Percentiles rank a stretch among this genome's conserved stretches.
Conservation (phyloP, 2,113 vertebrate species). For the Rafetus swinhoei region DNA sequence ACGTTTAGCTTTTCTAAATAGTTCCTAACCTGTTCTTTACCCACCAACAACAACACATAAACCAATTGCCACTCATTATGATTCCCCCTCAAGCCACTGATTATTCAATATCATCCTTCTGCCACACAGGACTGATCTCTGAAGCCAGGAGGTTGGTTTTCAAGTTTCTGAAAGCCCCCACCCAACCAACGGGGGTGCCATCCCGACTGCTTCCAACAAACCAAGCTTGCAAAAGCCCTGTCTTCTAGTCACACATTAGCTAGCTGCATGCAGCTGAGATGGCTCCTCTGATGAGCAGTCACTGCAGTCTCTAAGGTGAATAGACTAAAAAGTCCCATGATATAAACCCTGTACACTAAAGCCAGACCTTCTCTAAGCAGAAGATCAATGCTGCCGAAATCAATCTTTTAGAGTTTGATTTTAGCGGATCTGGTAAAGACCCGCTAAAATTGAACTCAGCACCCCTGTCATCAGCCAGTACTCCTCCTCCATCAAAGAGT, state of each 20-base stretch:
- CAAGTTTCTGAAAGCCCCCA: not conserved
- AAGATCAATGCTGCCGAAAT: too few relatives aligned
- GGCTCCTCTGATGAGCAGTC: not conserved
- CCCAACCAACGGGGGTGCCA: not conserved
- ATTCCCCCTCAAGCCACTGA: not conserved
- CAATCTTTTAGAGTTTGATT: too few relatives aligned
- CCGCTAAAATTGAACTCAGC: too few relatives aligned
- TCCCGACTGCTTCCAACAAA: not conserved
- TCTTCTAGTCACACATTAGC: rapidly evolving
- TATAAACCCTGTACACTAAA: not conserved
- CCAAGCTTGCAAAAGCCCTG: not conserved
- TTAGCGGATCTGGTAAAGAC: not conserved
- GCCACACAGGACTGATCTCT: not conserved
- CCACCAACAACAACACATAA: rapidly evolving
- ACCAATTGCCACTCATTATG: rapidly evolving
- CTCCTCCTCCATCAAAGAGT: not conserved
- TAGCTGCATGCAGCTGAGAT: not conserved
- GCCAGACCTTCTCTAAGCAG: too few relatives aligned
- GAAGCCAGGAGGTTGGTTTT: not conserved
- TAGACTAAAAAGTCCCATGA: not conserved
- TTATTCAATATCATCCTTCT: not conserved
- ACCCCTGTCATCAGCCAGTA: too few relatives aligned
- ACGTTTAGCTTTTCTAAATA: too few relatives aligned
- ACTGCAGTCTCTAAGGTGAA: not conserved
- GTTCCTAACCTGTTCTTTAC: too few relatives aligned